Evolutionary conservation across 2,113 vertebrate species (phyloP), one percentile per base, ranked within the genome.

Genomic region (Oryctolagus cuniculus): DNA sequence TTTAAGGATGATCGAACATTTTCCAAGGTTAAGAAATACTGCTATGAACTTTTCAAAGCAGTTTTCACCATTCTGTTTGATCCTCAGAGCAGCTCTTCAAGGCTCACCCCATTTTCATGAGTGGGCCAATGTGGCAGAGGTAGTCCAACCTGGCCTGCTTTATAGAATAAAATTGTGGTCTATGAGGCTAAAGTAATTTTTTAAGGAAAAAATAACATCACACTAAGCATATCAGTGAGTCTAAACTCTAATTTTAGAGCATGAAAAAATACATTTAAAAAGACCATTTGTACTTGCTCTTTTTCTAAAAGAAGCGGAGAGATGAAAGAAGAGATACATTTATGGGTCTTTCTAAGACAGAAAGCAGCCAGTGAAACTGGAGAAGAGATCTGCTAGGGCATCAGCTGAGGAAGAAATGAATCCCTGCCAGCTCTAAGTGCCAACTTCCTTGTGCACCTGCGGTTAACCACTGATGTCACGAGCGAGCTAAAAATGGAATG

Each of bases 401-500:
- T 61, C 75, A 38, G 73, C 90, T 44, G 64, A 89, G 87, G 73
- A 74, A 86, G 87, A 89, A 16, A 49, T 0, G 55, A 73, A 31
- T 31, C 44, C 83, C 69, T 36, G 90, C 58, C 95, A 58, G 69
- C 29, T n/a, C 44, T 7, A 2, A 61, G 64, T 1, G 69, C 90
- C 92, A 94, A 53, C 80, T 61, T 92, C 81, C 81, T 77, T 2
- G 2, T 53, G 87, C 91, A 92, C 90, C 95, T 96, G 93, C 3
- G 21, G 87, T 51, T 77, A 90, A 79, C 73, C 88, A 63, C 85
- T 19, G 74, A 92, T 25, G 94, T 89, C 95, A 69, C 12, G 16
- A 63, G 81, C 82, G 31, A 31, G 79, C 93, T 95, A 86, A 95
- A 95, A 96, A 44, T 22, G 84, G 96, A 96, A 74, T 15, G 87